Percentiles rank a stretch among this genome's conserved stretches.
phyloP scores from a whole-genome alignment of 23 tunicate species.

The Oikopleura dioica region DNA sequence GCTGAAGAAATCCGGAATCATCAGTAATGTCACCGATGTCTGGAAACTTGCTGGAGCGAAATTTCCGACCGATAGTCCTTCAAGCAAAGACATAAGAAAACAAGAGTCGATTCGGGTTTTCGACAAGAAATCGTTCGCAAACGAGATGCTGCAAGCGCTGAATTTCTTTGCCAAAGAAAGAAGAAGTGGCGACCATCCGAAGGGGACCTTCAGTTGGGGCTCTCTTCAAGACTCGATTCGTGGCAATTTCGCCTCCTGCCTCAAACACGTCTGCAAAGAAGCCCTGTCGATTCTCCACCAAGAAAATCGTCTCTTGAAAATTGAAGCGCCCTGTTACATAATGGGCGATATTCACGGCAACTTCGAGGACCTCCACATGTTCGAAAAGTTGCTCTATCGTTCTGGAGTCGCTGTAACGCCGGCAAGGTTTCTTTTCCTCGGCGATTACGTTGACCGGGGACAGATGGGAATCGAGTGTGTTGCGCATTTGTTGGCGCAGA shows the following conservation, averaged over 20 bases:
- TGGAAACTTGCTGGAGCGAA: not conserved
- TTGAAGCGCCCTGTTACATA: slow-evolving; percentile 54
- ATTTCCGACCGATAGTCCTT: not conserved
- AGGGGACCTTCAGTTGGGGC: not conserved
- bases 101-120: slow-evolving; percentile 18
- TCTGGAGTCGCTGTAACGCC: slow-evolving; percentile 59
- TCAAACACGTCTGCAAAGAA: slow-evolving; percentile 56
- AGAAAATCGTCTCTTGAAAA: slow-evolving; percentile 31
- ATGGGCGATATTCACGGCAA: slow-evolving; percentile 84
- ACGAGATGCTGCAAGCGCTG: slow-evolving; percentile 74
- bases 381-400: slow-evolving; percentile 59
- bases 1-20: not conserved
- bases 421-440: slow-evolving; percentile 48
- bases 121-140: slow-evolving; percentile 67
- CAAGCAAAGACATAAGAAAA: no score
- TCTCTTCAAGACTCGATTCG: not conserved
- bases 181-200: not conserved
- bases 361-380: slow-evolving; percentile 47
- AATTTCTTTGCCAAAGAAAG: slow-evolving; percentile 39
- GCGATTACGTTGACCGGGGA: slow-evolving; percentile 84
- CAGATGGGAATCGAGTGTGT: slow-evolving; percentile 69
- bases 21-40: not conserved
- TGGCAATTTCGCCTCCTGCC: slow-evolving; percentile 25
- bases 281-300: slow-evolving; percentile 24
- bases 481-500: slow-evolving; percentile 62